phyloP scores from a whole-genome alignment of 2,888 invertebrate genomes.

The Morpho deidamia region DNA sequence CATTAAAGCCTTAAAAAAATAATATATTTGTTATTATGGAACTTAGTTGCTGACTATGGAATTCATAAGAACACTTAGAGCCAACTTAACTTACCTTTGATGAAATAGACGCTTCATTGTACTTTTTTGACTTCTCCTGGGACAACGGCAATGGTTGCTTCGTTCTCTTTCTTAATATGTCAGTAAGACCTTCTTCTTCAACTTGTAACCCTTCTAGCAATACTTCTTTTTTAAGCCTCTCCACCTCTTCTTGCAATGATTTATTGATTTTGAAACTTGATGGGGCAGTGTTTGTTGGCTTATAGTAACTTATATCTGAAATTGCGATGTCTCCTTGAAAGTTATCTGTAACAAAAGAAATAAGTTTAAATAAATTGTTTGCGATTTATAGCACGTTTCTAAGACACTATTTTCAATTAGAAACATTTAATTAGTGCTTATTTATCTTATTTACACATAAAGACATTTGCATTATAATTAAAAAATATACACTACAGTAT shows the following conservation, averaged over 20 bases:
- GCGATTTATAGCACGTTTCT: too few species aligned
- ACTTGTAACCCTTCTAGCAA: constrained; percentile 89
- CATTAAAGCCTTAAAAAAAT: too few species aligned
- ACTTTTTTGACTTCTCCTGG: constrained; percentile 70
- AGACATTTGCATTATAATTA: too few species aligned
- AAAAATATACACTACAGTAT: too few species aligned
- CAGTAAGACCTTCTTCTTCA: constrained; percentile 89
- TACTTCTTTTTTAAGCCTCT: constrained; percentile 89
- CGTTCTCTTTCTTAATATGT: constrained; percentile 84
- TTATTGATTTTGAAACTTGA: constrained; percentile 79
- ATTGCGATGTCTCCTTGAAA: constrained; percentile 92
- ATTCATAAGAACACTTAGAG: too few species aligned
- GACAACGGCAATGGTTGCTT: constrained; percentile 77
- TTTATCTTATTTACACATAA: too few species aligned
- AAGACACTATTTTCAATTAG: too few species aligned
- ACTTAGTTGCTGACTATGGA: too few species aligned
- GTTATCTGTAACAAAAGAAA: constrained; percentile 79
- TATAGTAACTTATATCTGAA: constrained; percentile 76
- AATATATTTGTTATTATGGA: too few species aligned
- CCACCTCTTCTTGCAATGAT: constrained; percentile 86
- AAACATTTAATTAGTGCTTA: too few species aligned
- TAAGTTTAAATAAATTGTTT: neutral
- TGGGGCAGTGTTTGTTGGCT: constrained; percentile 43
- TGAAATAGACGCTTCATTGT: constrained; percentile 65
- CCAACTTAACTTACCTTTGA: constrained; percentile 48